Evolutionary conservation across 1,140 invertebrate genomes (phyloP).

Genomic region (Solen grandis): DNA sequence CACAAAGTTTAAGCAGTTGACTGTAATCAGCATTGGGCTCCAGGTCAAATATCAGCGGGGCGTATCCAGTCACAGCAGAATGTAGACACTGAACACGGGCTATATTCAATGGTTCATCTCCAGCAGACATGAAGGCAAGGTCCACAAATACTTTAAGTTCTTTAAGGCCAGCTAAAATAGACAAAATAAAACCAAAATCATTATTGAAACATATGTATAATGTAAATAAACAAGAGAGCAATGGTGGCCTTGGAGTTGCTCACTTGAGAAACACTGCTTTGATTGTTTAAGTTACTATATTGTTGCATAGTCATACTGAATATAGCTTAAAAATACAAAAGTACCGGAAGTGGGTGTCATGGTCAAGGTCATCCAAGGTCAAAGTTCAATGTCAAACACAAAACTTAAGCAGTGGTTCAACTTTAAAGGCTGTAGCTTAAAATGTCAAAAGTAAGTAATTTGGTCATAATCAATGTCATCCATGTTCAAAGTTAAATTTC

Average conservation of each 20-base stretch:
- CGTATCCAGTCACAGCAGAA: slow-evolving; percentile 72
- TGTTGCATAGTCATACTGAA: no score
- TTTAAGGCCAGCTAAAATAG: slow-evolving; percentile 61
- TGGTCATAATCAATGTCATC: no score
- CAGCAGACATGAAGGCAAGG: slow-evolving; percentile 76
- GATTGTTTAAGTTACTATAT: no score
- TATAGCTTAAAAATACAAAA: no score
- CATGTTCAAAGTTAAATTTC: no score
- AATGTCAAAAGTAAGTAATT: no score
- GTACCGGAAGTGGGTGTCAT: no score
- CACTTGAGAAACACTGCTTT: neutral
- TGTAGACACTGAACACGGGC: slow-evolving; percentile 71
- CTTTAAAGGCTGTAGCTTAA: no score
- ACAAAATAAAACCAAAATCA: neutral
- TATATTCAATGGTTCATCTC: slow-evolving; percentile 72
- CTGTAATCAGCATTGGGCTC: slow-evolving; percentile 54
- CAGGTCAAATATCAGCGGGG: slow-evolving; percentile 75
- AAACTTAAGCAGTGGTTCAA: no score
- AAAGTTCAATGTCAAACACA: no score
- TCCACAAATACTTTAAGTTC: slow-evolving; percentile 79
- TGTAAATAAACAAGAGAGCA: neutral
- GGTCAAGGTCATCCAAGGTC: no score
- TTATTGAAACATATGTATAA: neutral
- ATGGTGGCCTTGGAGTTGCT: neutral
- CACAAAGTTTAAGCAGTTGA: slow-evolving; percentile 67